Percentiles rank a stretch among this genome's conserved stretches.
Evolutionary conservation across 1,140 invertebrate species (phyloP).

Genomic region (Chironomus striatipennis): DNA sequence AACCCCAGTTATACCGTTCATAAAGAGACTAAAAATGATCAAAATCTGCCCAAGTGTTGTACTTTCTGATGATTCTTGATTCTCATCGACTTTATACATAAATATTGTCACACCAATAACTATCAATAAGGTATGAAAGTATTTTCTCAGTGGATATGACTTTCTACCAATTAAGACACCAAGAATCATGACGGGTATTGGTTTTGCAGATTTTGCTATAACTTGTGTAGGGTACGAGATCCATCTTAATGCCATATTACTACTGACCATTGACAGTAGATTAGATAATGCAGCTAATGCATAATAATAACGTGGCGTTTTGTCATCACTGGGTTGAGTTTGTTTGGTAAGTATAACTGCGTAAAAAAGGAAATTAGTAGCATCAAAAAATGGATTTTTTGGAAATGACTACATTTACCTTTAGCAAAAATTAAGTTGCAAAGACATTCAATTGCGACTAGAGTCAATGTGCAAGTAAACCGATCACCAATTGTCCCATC

Average conservation of each 20-base stretch:
- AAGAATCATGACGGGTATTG: conserved; percentile 95
- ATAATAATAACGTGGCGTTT: conserved; percentile 66
- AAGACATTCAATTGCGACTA: conserved; percentile 84
- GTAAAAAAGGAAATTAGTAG: not conserved
- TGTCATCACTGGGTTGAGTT: conserved; percentile 54
- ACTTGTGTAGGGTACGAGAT: conserved; percentile 93
- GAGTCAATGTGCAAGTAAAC: conserved; percentile 73
- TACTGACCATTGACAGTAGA: conserved; percentile 89
- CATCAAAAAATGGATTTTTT: not conserved
- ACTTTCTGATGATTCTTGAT: conserved; percentile 37
- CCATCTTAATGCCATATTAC: conserved; percentile 92
- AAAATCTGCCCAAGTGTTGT: conserved; percentile 79
- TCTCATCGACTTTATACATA: conserved; percentile 71
- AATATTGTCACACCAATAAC: conserved; percentile 87
- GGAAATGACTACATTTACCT: conserved; percentile 43
- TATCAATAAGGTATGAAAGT: conserved; percentile 85
- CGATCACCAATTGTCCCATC: conserved; percentile 56
- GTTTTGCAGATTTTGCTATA: conserved; percentile 95
- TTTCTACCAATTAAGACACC: conserved; percentile 86
- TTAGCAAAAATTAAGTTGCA: conserved; percentile 84
- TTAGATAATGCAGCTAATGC: conserved; percentile 76
- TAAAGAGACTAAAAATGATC: conserved; percentile 74
- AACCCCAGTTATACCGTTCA: conserved; percentile 87
- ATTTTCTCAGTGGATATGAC: conserved; percentile 79
- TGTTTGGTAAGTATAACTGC: not conserved